These are phyloP conservation scores for Meganola albula DNA, from an alignment of 2,888 invertebrate species.

Conservation along the genomic window DNA sequence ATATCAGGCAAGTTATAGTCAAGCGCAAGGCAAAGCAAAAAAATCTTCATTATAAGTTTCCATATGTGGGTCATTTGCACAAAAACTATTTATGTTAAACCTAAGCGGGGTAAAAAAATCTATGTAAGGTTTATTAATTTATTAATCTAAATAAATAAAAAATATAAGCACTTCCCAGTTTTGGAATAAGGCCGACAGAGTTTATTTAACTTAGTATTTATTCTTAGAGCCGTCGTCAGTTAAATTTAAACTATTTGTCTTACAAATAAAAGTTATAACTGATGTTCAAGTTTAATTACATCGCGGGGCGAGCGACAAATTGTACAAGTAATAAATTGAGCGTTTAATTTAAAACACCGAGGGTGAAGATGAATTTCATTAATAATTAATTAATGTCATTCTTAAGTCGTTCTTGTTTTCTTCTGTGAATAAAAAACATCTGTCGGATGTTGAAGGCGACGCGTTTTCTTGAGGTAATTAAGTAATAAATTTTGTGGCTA, in stretches of 20 bases:
- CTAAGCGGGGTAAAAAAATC: no score
- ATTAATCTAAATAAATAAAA: no score
- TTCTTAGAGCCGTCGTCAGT: conserved; percentile 30
- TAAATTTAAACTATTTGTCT: conserved; percentile 45
- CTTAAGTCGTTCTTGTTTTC: conserved; percentile 75
- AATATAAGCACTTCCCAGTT: no score
- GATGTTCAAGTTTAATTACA: conserved; percentile 57
- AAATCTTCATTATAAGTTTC: no score
- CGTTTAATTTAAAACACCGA: conserved; percentile 72
- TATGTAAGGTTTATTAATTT: no score
- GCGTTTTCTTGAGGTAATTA: conserved; percentile 77
- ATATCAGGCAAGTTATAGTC: no score
- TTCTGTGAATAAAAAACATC: conserved; percentile 74
- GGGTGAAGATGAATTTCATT: conserved; percentile 78
- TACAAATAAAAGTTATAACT: conserved; percentile 69
- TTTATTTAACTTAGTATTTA: conserved; percentile 39
- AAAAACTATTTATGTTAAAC: no score
- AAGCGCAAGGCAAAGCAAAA: no score
- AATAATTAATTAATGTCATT: conserved; percentile 79
- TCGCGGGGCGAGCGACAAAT: conserved; percentile 65
- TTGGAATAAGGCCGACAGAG: no score
- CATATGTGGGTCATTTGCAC: no score
- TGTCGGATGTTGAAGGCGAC: conserved; percentile 60
- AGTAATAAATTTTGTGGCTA: conserved; percentile 77
- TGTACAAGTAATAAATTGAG: conserved; percentile 74